These are phyloP conservation scores for Drosophila quinaria DNA, from an alignment of 2,888 invertebrate species.

Conservation along the genomic window DNA sequence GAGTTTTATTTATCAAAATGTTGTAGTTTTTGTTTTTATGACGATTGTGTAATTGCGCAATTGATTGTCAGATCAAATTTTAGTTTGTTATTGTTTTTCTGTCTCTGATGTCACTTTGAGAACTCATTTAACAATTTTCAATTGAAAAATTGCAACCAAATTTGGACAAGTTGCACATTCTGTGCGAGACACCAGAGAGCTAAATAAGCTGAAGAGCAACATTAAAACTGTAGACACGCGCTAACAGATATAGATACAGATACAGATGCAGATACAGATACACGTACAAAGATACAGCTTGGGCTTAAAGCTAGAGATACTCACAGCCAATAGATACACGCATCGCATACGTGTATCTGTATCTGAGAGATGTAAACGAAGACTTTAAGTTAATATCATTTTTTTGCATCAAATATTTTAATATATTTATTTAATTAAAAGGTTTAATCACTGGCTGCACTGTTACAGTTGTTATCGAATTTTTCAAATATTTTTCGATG, in stretches of 20 bases:
- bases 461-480: background rate
- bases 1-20: conserved; percentile 4
- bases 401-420: conserved; percentile 1
- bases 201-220: conserved; percentile 2
- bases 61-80: conserved; percentile 31
- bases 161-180: conserved; percentile 54
- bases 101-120: conserved; percentile 45
- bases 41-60: conserved; percentile 40
- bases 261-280: conserved; percentile 25
- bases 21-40: conserved; percentile 5
- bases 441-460: conserved; percentile 3
- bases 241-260: conserved; percentile 43
- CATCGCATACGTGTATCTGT: conserved; percentile 39
- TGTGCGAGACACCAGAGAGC: conserved; percentile 52
- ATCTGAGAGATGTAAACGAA: background rate
- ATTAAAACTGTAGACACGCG: conserved; percentile 65
- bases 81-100: conserved; percentile 25
- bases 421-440: conserved; percentile 3
- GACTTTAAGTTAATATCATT: background rate
- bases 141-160: conserved; percentile 68
- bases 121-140: conserved; percentile 43
- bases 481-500: background rate
- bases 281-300: conserved; percentile 8
- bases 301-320: conserved; percentile 2
- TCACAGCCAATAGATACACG: conserved; percentile 41